Conservation (phyloP, 2,888 invertebrate species). For the Ariolimax columbianus region DNA sequence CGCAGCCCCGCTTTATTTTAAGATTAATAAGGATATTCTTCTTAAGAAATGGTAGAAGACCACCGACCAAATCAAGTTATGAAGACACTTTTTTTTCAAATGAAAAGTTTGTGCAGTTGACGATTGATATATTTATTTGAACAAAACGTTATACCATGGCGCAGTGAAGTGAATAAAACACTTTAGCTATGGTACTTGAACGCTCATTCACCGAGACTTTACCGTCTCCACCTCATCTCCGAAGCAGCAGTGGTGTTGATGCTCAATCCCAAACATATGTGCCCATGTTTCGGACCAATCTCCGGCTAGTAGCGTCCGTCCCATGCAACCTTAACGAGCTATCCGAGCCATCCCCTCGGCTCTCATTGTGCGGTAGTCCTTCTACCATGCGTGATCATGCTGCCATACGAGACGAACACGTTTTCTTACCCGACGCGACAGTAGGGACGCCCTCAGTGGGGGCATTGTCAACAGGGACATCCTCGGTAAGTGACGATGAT, state of each 20-base stretch:
- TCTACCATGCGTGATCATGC: background rate
- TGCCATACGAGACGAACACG: background rate
- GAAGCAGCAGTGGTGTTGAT: background rate
- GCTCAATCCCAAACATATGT: background rate
- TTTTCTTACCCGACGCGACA: background rate
- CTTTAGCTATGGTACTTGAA: conserved; percentile 35
- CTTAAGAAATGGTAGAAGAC: too few species aligned
- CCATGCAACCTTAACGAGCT: conserved; percentile 46
- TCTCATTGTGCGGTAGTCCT: background rate
- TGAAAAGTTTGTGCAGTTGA: too few species aligned
- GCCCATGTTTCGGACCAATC: conserved; percentile 27
- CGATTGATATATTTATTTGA: too few species aligned
- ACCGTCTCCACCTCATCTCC: background rate
- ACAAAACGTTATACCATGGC: too few species aligned
- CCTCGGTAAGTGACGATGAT: conserved; percentile 18
- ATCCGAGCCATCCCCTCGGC: background rate
- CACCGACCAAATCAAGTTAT: too few species aligned
- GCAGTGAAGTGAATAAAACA: too few species aligned
- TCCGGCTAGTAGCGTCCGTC: conserved; percentile 35
- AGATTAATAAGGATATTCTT: too few species aligned
- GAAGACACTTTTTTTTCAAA: too few species aligned
- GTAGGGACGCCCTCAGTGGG: conserved; percentile 13
- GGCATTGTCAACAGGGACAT: too few species aligned
- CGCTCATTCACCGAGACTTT: background rate
- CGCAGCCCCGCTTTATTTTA: too few species aligned